phyloP scores from a whole-genome alignment of 2,797 vertebrate genomes.

The Tinamus major region DNA sequence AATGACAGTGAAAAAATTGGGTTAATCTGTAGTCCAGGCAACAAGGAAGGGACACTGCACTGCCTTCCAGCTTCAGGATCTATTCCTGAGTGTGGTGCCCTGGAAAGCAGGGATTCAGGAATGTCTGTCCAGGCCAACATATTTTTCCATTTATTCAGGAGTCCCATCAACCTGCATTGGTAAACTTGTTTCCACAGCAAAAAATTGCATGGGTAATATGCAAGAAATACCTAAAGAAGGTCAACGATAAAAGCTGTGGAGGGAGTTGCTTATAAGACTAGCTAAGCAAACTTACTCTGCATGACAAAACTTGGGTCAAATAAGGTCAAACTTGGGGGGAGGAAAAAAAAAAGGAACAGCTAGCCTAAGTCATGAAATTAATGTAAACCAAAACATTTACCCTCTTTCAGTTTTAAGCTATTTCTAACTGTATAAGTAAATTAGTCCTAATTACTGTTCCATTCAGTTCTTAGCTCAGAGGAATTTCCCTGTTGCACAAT shows the following conservation, averaged over 20 bases:
- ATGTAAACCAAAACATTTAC: neutral
- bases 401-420: neutral
- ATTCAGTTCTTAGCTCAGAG: neutral
- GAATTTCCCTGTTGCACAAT: neutral
- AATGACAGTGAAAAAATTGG: slow-evolving; percentile 35
- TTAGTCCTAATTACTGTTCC: neutral
- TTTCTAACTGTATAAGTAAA: neutral
- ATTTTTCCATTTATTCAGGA: neutral
- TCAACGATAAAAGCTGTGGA: neutral
- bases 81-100: neutral
- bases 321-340: neutral
- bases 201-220: neutral
- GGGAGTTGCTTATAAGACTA: neutral
- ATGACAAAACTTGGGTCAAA: neutral
- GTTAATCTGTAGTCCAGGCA: slow-evolving; percentile 20
- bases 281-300: neutral
- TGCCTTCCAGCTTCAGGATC: neutral
- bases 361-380: neutral
- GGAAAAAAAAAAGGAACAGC: neutral
- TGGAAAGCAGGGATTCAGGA: neutral
- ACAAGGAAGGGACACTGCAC: neutral
- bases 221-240: neutral
- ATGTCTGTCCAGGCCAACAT: neutral
- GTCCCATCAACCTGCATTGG: neutral
- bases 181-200: neutral